phyloP scores from a whole-genome alignment of 2,113 vertebrate genomes.

The Zosterops japonicus region DNA sequence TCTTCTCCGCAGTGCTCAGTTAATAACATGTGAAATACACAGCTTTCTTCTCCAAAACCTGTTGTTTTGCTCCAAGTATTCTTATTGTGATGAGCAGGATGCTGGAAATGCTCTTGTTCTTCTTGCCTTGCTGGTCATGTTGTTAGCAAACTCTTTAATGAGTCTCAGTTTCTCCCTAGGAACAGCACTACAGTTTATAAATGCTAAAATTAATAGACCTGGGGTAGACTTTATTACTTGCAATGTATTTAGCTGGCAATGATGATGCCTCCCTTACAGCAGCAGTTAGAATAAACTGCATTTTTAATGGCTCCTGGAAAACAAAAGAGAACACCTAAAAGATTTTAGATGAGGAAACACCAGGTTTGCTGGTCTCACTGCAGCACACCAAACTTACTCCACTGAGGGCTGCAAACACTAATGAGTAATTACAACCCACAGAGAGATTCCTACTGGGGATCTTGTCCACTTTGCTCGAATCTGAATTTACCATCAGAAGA shows the following conservation, averaged over 20 bases:
- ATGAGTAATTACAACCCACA: slow-evolving; percentile 14
- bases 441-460: not conserved
- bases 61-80: not conserved
- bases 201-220: slow-evolving; percentile 59
- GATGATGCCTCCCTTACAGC: slow-evolving; percentile 25
- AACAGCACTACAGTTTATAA: slow-evolving; percentile 34
- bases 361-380: slow-evolving; percentile 9
- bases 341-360: slow-evolving; percentile 19
- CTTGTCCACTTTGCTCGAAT: not conserved
- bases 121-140: slow-evolving; percentile 28
- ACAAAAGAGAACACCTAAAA: slow-evolving; percentile 36
- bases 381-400: not conserved
- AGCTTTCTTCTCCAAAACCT: not conserved
- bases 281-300: slow-evolving; percentile 20
- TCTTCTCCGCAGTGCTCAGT: not conserved
- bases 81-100: not conserved
- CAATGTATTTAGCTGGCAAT: slow-evolving; percentile 44
- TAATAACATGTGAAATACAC: not conserved
- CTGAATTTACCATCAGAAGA: not conserved
- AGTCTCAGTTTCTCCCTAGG: not conserved
- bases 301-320: slow-evolving; percentile 59
- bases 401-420: slow-evolving; percentile 25
- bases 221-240: slow-evolving; percentile 41
- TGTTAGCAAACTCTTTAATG: slow-evolving; percentile 25
- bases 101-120: not conserved